Base-by-base conservation (phyloP, 2,113 vertebrate species). In the Vombatus ursinus region DNA sequence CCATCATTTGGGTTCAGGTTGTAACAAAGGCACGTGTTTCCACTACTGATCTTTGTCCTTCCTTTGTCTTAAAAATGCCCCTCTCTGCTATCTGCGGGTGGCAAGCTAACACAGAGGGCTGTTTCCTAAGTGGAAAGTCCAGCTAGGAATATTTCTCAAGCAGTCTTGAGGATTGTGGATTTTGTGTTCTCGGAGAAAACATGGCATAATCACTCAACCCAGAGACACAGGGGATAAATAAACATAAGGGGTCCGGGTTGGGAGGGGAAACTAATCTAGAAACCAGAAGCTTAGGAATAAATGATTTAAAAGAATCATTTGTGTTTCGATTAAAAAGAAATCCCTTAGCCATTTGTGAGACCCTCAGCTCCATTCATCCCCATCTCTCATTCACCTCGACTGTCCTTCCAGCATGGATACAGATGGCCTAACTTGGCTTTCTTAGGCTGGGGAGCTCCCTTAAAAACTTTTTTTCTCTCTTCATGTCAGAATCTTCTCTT, bases 11-110 rank as follows among this genome's bases (percentile, higher is more conserved):
- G 52, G 68, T 90, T 95, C 94, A 52, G 94, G 52, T 94, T 95
- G 47, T 96, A 90, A 95, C 96, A 93, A 93, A 94, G 7, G 92
- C 98, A 98, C 92, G 93, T 98, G 97, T 97, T 98, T 96, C 93
- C 96, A 94, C 94, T 96, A 95, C 95, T 3, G 47, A 96, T 98
- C 97, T 98, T 98, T 97, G 95, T 98, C 52, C 84, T 95, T 96
- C 97, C 97, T 99, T 98, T 99, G 98, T 99, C 97, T 98, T 98
- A 98, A 98, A 96, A 97, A 97, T 98, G 97, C 98, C 98, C 98
- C 97, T 98, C 96, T 96, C 96, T 98, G 77, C 94, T 98, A 97
- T 92, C 95, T 98, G 77, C 94, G 97, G 93, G 91, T 96, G 91
- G 93, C 96, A 90, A 94, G 53, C 95, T 53, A 93, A 90, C 61